phyloP scores from a whole-genome alignment of 2,113 vertebrate species.

The Etheostoma cragini region DNA sequence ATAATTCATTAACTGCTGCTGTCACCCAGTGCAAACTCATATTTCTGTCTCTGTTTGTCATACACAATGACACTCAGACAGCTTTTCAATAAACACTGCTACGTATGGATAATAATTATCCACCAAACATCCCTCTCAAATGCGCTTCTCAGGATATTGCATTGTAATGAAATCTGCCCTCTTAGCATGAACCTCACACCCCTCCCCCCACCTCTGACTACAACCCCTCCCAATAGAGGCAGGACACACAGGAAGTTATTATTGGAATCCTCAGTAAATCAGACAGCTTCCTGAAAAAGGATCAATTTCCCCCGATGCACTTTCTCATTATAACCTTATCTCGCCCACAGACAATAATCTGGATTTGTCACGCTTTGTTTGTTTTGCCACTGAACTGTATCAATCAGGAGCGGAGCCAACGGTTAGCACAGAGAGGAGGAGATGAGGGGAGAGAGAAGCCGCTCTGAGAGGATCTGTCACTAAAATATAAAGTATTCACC shows the following conservation, averaged over 20 bases:
- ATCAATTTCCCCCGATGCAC: slow-evolving; percentile 81
- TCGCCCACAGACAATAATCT: slow-evolving; percentile 82
- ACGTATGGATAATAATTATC: slow-evolving; percentile 60
- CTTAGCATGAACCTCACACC: slow-evolving; percentile 46
- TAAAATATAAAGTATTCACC: slow-evolving; percentile 67
- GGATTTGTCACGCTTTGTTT: slow-evolving; percentile 85
- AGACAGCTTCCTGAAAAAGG: slow-evolving; percentile 81
- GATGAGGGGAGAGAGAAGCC: slow-evolving; percentile 5
- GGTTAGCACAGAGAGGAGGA: slow-evolving; percentile 50
- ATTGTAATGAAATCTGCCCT: slow-evolving; percentile 75
- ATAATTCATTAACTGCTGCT: slow-evolving; percentile 52
- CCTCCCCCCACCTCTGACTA: slow-evolving; percentile 37
- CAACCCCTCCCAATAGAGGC: slow-evolving; percentile 67
- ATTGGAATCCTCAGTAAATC: slow-evolving; percentile 79
- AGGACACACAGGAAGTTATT: slow-evolving; percentile 82
- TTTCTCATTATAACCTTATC: slow-evolving; percentile 85
- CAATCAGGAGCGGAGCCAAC: slow-evolving; percentile 67
- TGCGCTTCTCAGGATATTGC: slow-evolving; percentile 66
- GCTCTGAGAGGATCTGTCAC: slow-evolving; percentile 55
- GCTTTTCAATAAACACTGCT: slow-evolving; percentile 49
- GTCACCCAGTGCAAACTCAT: slow-evolving; percentile 27
- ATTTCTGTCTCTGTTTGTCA: slow-evolving; percentile 44
- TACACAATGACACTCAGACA: slow-evolving; percentile 41
- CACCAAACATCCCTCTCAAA: slow-evolving; percentile 41
- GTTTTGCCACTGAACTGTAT: slow-evolving; percentile 79